These are phyloP conservation scores for human DNA, from an alignment of 2,113 vertebrate genomes.

Conservation along the genomic window DNA sequence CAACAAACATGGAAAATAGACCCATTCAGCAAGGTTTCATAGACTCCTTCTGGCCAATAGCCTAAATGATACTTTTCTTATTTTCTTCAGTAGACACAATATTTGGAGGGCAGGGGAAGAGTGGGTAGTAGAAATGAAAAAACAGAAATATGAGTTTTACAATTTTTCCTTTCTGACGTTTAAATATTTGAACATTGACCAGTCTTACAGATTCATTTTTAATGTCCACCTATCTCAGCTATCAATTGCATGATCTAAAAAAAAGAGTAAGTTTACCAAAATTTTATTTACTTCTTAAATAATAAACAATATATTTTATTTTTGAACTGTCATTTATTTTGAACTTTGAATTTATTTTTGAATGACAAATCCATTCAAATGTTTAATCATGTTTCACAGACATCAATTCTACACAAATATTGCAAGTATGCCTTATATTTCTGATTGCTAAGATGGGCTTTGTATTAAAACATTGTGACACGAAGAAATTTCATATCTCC, in stretches of 20 bases:
- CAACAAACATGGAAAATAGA: not conserved
- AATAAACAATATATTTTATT: too few relatives aligned
- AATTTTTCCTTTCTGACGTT: not conserved
- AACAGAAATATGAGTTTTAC: not conserved
- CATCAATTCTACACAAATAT: too few relatives aligned
- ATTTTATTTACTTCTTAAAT: too few relatives aligned
- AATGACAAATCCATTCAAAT: not conserved
- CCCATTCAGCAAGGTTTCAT: not conserved
- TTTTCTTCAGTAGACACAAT: not conserved
- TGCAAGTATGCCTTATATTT: not conserved
- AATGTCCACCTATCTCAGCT: not conserved
- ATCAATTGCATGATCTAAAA: not conserved
- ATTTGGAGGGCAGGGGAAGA: fast-evolving
- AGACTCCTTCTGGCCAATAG: too few relatives aligned
- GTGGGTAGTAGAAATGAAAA: not conserved
- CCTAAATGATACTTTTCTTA: not conserved
- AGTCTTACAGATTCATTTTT: not conserved
- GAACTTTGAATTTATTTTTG: too few relatives aligned
- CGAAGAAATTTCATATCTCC: not conserved
- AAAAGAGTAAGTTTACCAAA: too few relatives aligned
- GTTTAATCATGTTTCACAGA: too few relatives aligned
- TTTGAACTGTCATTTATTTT: too few relatives aligned
- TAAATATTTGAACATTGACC: not conserved
- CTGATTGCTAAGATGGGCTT: not conserved
- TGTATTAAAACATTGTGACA: not conserved